Conservation (phyloP, 2,888 invertebrate genomes). For the Amphipyra tragopoginis region DNA sequence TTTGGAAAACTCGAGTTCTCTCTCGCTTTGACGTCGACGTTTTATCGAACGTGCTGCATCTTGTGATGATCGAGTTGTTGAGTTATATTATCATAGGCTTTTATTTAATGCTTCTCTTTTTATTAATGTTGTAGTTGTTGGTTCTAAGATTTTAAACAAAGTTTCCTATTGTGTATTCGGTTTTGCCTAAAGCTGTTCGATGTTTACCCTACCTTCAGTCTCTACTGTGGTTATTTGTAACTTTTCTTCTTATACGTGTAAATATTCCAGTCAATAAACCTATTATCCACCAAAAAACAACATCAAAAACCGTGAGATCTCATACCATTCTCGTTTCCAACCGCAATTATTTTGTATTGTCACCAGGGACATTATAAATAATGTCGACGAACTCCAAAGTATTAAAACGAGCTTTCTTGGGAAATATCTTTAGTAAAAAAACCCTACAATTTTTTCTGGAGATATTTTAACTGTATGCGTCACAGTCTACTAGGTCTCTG, state of each 20-base stretch:
- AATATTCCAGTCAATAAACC: not conserved
- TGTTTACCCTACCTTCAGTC: no score
- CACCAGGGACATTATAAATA: conserved; percentile 27
- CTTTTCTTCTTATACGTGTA: not conserved
- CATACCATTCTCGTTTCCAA: conserved; percentile 13
- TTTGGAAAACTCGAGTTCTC: conserved; percentile 38
- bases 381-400: conserved; percentile 41
- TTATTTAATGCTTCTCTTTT: not conserved
- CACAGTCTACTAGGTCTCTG: conserved; percentile 65
- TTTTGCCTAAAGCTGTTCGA: no score
- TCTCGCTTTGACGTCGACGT: conserved; percentile 28
- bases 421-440: conserved; percentile 54
- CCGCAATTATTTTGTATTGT: conserved; percentile 29
- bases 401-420: conserved; percentile 29
- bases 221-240: no score
- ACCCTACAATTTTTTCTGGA: conserved; percentile 36
- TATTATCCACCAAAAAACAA: conserved; percentile 5
- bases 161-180: no score
- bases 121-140: no score
- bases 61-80: conserved; percentile 19
- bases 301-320: not conserved
- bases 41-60: conserved; percentile 27
- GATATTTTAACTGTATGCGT: conserved; percentile 57
- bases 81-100: not conserved
- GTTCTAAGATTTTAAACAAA: no score